Base-by-base conservation (phyloP, 2,888 invertebrate species). In the Acrobasis suavella region DNA sequence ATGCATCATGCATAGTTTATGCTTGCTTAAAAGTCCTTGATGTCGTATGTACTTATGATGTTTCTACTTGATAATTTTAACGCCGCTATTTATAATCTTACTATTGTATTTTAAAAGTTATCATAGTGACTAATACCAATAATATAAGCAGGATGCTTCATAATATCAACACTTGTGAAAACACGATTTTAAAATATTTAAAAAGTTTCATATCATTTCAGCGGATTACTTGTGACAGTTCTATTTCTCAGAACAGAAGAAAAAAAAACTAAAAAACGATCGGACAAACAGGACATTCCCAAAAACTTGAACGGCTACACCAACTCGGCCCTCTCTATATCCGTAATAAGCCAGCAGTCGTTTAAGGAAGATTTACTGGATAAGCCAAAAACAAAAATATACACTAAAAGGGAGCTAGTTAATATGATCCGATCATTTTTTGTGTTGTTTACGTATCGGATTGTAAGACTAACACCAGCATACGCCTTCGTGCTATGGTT, bases 401-500 rank as follows among this genome's bases (percentile, higher is more conserved):
- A 89, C 71, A 82, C 86, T 2, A 81, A 78, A 49, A 74, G 77
- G 59, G 93, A 93, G 65, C 69, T 86, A 38, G 64, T 86, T 9
- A 83, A 83, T 50, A 88, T 89, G 76, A 74, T 88, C 12, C 86
- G 91, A 70, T 90, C 93, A 37, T 94, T 93, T 74, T 73, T 93
- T 9, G 87, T 93, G 17, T 80, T 94, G 71, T 77, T 94, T 64
- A 82, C 82, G 6, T 92, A 92, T 69, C 81, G 97, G 68, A 93
- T 96, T 74, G 91, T 94, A 65, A 94, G 97, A 66, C 84, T 97
- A 62, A 97, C 97, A 1, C 96, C 97, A 0, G 96, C 96, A 0
- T 97, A 97, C 80, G 93, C 96, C 50, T 95, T 97, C 74, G 95
- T 96, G 42, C 94, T 97, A 73, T 95, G 96, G 14, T 83, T 96